Evolutionary conservation across 1,140 invertebrate genomes (phyloP).

Genomic region (Ooceraea biroi): DNA sequence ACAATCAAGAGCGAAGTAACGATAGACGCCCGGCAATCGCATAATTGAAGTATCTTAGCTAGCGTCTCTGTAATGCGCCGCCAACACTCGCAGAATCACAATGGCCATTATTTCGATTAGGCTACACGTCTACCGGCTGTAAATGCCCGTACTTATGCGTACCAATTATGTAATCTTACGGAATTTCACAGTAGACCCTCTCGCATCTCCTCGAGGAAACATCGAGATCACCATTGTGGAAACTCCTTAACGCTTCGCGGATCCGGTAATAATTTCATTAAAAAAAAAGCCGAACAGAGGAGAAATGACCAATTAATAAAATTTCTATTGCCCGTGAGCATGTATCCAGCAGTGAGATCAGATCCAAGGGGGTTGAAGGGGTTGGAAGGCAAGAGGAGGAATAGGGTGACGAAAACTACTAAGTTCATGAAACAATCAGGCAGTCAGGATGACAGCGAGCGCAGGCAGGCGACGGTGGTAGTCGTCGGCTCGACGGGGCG

Average conservation of each 20-base stretch:
- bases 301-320: not conserved
- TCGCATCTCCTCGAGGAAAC: not conserved
- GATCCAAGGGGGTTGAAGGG: not conserved
- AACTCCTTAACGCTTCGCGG: not conserved
- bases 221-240: not conserved
- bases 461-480: conserved; percentile 43
- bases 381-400: too few relatives aligned
- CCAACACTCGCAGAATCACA: conserved; percentile 4
- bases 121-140: too few relatives aligned
- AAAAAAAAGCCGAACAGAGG: conserved; percentile 8
- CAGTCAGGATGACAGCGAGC: conserved; percentile 52
- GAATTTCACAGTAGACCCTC: not conserved
- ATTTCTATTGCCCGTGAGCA: too few relatives aligned
- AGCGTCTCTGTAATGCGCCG: not conserved
- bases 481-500: conserved; percentile 44
- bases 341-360: not conserved
- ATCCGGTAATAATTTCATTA: not conserved
- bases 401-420: conserved; percentile 51
- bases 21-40: not conserved
- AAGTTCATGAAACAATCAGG: conserved; percentile 62
- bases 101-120: conserved; percentile 19
- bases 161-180: not conserved
- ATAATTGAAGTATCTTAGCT: not conserved
- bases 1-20: not conserved
- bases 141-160: not conserved